Conservation (phyloP, 2,888 invertebrate species). For the Calephelis perditalis region DNA sequence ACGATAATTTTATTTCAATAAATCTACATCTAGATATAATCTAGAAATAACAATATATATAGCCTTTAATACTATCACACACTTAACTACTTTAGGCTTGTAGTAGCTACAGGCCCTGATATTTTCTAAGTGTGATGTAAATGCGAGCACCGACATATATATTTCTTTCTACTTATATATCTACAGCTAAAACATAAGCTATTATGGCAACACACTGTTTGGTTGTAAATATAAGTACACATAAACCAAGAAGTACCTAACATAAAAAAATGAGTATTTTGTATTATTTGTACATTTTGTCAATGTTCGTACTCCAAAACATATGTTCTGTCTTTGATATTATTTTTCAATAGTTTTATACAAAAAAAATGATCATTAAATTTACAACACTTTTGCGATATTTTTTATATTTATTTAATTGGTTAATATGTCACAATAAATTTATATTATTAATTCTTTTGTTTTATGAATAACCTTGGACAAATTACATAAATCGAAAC, state of each 20-base stretch:
- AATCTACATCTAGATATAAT: constrained; percentile 44
- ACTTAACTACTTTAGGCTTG: constrained; percentile 13
- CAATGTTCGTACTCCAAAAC: background rate
- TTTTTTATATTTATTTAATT: too few species aligned
- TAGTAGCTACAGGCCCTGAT: constrained; percentile 13
- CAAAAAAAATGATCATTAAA: too few species aligned
- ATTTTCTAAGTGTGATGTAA: constrained; percentile 45
- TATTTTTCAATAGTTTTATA: too few species aligned
- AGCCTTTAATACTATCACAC: constrained; percentile 47
- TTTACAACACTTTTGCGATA: too few species aligned
- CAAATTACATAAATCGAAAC: too few species aligned
- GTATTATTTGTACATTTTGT: background rate
- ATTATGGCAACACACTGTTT: constrained; percentile 68
- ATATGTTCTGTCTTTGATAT: too few species aligned
- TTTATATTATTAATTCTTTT: too few species aligned
- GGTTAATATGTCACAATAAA: too few species aligned
- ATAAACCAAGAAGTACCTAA: constrained; percentile 10
- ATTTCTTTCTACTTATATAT: constrained; percentile 39
- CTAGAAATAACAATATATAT: constrained; percentile 49
- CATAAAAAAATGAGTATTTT: constrained; percentile 4
- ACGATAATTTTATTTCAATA: background rate
- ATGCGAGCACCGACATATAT: constrained; percentile 63
- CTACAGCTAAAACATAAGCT: constrained; percentile 50
- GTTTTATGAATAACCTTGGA: too few species aligned
- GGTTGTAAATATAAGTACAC: constrained; percentile 45